These are phyloP conservation scores for Amiota minor DNA, from an alignment of 2,888 invertebrate genomes.

Conservation along the genomic window DNA sequence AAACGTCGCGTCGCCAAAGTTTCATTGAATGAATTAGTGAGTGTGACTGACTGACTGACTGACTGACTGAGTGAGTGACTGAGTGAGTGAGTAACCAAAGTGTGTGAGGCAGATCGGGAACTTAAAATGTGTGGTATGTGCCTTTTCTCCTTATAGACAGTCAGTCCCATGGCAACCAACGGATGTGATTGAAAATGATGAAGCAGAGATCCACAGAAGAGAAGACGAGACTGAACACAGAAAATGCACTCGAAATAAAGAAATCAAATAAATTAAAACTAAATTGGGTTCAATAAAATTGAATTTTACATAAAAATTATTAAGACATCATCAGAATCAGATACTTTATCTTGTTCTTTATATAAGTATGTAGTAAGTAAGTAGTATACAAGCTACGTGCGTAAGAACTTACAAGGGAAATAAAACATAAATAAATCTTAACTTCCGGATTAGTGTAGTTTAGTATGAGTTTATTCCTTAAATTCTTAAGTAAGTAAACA, in stretches of 20 bases:
- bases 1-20: not conserved
- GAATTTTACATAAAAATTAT: not conserved
- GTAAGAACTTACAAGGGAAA: too few relatives aligned
- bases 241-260: slow-evolving; percentile 17
- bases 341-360: too few relatives aligned
- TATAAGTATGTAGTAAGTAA: too few relatives aligned
- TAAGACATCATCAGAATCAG: too few relatives aligned
- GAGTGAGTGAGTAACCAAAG: not conserved
- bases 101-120: not conserved
- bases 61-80: not conserved
- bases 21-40: not conserved
- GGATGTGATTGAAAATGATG: not conserved
- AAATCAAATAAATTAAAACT: slow-evolving; percentile 24
- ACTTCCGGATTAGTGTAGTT: too few relatives aligned
- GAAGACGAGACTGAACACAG: not conserved
- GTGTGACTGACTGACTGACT: slow-evolving; percentile 2
- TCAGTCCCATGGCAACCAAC: too few relatives aligned
- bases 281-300: slow-evolving; percentile 26
- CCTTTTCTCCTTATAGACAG: too few relatives aligned
- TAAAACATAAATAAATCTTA: too few relatives aligned
- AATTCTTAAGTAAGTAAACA: too few relatives aligned
- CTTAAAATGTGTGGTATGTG: not conserved
- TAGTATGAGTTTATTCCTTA: too few relatives aligned
- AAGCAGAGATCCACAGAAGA: not conserved
- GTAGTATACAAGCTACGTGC: too few relatives aligned